A percentile compares a stretch with the other conserved stretches of the same genome.
Conservation (phyloP, 1,140 invertebrate genomes). For the Drosophila ananassae region DNA sequence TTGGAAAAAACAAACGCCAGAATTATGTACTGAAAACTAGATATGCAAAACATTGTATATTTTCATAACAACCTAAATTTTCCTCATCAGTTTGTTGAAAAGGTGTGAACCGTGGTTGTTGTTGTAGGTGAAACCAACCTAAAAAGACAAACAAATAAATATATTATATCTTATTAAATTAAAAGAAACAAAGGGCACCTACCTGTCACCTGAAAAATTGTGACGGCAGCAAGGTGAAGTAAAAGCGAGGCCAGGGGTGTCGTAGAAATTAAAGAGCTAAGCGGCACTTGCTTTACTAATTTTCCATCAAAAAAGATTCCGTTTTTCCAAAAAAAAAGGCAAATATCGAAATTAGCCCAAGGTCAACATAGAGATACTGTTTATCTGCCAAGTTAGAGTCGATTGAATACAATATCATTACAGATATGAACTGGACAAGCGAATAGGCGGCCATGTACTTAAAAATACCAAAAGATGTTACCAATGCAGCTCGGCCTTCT, state of each 20-base stretch:
- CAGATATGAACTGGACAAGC: conserved; percentile 93
- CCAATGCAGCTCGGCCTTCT: conserved; percentile 96
- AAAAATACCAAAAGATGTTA: conserved; percentile 98
- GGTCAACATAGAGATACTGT: conserved; percentile 93
- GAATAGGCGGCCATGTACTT: conserved; percentile 94
- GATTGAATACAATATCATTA: conserved; percentile 94
- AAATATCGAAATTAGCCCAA: conserved; percentile 91
- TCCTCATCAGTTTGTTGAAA: conserved; percentile 85
- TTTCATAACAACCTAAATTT: conserved; percentile 88
- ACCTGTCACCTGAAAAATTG: conserved; percentile 88
- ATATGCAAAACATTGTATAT: conserved; percentile 94
- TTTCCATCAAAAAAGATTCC: conserved; percentile 88
- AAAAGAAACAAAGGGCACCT: conserved; percentile 15
- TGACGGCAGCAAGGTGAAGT: conserved; percentile 90
- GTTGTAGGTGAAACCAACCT: conserved; percentile 87
- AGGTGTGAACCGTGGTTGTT: conserved; percentile 89
- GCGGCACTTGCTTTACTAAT: conserved; percentile 88
- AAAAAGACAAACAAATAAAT: conserved; percentile 7
- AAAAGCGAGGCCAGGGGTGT: conserved; percentile 88
- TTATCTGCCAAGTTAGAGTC: conserved; percentile 92
- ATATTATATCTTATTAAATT: not conserved
- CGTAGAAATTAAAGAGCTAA: conserved; percentile 88
- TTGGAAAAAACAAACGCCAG: conserved; percentile 95
- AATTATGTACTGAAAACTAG: conserved; percentile 97
- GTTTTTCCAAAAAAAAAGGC: conserved; percentile 94